These are phyloP conservation scores for Apamea sordens DNA, from an alignment of 2,888 invertebrate species.

Conservation along the genomic window DNA sequence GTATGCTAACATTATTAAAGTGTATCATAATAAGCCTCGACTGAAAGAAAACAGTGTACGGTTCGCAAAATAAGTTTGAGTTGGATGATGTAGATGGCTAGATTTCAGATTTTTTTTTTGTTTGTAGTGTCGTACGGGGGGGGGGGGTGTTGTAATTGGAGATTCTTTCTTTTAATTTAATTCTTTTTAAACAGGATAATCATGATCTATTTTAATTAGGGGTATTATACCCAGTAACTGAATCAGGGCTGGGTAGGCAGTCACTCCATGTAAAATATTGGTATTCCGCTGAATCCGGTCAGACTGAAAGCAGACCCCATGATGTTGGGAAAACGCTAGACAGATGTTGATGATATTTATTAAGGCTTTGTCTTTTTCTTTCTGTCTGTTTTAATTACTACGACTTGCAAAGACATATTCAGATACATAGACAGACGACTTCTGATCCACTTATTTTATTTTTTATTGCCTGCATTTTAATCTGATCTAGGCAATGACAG, in stretches of 20 bases:
- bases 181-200: background rate
- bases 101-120: background rate
- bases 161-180: background rate
- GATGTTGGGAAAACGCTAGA: too few species aligned
- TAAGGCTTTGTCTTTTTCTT: background rate
- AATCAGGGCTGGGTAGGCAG: too few species aligned
- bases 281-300: too few species aligned
- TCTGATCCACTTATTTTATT: background rate
- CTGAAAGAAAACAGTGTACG: conserved; percentile 80
- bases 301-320: too few species aligned
- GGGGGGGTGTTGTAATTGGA: background rate
- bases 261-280: too few species aligned
- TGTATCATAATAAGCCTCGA: conserved; percentile 82
- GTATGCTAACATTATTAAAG: conserved; percentile 84
- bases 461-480: background rate
- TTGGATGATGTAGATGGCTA: background rate
- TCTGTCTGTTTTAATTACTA: background rate
- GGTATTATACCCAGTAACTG: too few species aligned
- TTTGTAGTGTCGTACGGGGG: background rate
- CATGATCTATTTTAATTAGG: background rate
- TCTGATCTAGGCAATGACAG: background rate
- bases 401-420: background rate
- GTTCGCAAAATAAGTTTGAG: conserved; percentile 50
- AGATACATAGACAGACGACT: background rate
- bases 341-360: background rate